Base-by-base conservation (phyloP, 2,888 invertebrate species). In the Tetanocera ferruginea region DNA sequence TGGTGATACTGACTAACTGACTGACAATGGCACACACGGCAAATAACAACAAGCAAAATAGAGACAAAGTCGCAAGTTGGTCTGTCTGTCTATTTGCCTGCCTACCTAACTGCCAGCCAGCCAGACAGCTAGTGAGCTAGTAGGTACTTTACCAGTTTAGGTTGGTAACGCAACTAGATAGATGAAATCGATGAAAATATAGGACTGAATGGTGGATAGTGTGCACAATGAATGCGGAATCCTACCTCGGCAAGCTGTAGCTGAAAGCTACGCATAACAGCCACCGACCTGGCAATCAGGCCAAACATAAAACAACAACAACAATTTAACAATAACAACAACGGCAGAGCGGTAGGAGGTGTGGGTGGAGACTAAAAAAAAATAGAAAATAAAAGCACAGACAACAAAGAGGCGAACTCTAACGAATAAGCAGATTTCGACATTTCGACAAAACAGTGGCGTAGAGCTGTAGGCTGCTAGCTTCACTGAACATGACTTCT, bases 161-260 rank as follows among this genome's bases (percentile, higher is more conserved):
- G 55, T 28, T 66, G 52, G 51, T 19, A 66, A 76, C 60, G 86
- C 84, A 84, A 83, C 84, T 86, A 86, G 86, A 86, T 85, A 86
- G 86, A 86, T 85, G 86, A 85, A 86, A 85, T 86, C 86, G 85
- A 85, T 85, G 85, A 86, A 85, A 86, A 86, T 85, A 85, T 86
- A 85, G 85, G 84, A 86, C 85, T 84, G 85, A 83, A 83, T 85
- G 52, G 43, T 23, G 70, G 76, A 37, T 84, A 82, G 78, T 80
- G 83, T 81, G 82, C 81, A 83, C 80, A 83, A 83, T 81, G 84
- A 69, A 66, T 23, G 43, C 34, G 37, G 17, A 67, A 14, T 19
- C 52, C 62, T 28, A 64, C 25, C 17, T 31, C 34, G 57, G 34
- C 72, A 8, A 52, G 64, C 37, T 51, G 19, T 31, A 52, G 23